Evolutionary conservation across 2,113 vertebrate genomes (phyloP), one percentile per base, ranked within the genome.

Genomic region (Ceyx margarethae): DNA sequence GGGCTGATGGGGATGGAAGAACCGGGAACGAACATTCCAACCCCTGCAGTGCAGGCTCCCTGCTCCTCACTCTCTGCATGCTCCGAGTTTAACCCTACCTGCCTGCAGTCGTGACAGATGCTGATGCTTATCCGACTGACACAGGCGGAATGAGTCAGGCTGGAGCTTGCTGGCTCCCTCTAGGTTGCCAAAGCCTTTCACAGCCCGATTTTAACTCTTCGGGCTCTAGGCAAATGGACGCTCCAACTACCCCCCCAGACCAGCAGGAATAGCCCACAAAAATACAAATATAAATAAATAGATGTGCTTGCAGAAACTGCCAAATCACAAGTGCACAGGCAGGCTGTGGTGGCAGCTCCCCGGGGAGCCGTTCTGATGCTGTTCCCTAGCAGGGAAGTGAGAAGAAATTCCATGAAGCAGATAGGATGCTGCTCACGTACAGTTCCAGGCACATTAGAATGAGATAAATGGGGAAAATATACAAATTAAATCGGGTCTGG

Each of bases 31-130:
- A 93, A 93, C 95, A 97, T 92, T 86, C 88, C 96, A 95, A 82
- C 79, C 97, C 97, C 97, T 94, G 97, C 97, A 98, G 97, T 97
- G 98, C 97, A 98, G 97, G 94, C 94, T 97, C 93, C 95, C 89
- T 50, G 97, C 95, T 96, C 91, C 92, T 89, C 45, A 50, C 93
- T 95, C 84, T 29, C 85, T 57, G 96, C 95, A 31, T 58, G 97
- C 82, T 95, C 90, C 25, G 83, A 76, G 91, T 76, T 89, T 87
- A 95, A 95, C 96, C 95, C 96, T 74, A 95, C 96, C 97, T 97
- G 96, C 96, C 96, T 33, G 79, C 88, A 53, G 78, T 92, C 33
- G 76, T 96, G 97, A 91, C 98, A 96, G 96, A 78, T 96, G 95
- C 97, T 94, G 96, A 67, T 91, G 95, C 96, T 73, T 75, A 81